Conservation (phyloP, 2,797 vertebrate genomes). For the Jordanella pulchra region DNA sequence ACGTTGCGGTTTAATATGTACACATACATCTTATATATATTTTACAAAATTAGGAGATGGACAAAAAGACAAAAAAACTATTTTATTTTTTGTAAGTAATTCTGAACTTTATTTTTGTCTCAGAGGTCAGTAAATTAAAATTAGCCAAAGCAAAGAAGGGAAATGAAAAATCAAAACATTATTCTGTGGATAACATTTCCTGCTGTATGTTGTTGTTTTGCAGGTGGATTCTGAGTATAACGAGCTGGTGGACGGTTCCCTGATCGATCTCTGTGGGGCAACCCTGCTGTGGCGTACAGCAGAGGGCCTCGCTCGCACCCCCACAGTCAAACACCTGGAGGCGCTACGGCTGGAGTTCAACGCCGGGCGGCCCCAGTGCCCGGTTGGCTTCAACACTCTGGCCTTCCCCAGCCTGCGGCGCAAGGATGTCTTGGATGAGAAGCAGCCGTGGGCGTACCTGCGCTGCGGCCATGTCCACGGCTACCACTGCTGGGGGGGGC, state of each 20-base stretch:
- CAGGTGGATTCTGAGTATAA: constrained; percentile 91
- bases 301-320: constrained; percentile 86
- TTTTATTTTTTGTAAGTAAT: too few relatives aligned
- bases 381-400: constrained; percentile 92
- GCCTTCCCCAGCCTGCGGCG: constrained; percentile 92
- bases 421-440: constrained; percentile 86
- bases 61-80: too few relatives aligned
- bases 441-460: constrained; percentile 93
- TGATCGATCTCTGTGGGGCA: constrained; percentile 94
- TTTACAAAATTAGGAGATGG: too few relatives aligned
- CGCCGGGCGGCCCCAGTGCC: constrained; percentile 91
- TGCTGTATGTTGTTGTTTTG: not conserved
- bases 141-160: too few relatives aligned
- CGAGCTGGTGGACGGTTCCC: constrained; percentile 89
- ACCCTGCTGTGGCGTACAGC: constrained; percentile 93
- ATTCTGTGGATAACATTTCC: not conserved
- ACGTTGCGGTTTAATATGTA: too few relatives aligned
- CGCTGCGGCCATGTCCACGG: constrained; percentile 94
- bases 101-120: not conserved
- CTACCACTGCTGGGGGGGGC: constrained; percentile 90
- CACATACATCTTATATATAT: too few relatives aligned
- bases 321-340: constrained; percentile 91
- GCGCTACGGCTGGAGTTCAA: constrained; percentile 91
- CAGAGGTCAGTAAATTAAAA: too few relatives aligned
- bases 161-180: too few relatives aligned